Conservation (phyloP, 1,140 invertebrate genomes). For the Panagrolaimus sp. region DNA sequence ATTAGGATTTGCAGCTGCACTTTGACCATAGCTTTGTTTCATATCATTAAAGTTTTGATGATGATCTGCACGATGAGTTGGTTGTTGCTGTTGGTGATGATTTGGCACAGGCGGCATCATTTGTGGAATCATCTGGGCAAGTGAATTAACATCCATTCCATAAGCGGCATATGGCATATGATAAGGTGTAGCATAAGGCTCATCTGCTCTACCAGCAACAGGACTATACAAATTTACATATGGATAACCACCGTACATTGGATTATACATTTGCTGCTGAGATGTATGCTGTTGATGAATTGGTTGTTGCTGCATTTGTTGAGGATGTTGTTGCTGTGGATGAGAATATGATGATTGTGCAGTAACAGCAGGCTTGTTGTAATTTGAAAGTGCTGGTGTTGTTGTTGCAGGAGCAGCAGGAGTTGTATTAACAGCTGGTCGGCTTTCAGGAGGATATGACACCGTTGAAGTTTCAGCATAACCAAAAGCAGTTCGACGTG, state of each 20-base stretch:
- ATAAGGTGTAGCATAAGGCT: not conserved
- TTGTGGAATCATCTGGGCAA: not conserved
- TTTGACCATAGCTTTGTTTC: not conserved
- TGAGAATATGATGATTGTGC: slow-evolving; percentile 2
- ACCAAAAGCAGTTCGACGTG: not conserved
- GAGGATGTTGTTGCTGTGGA: not conserved
- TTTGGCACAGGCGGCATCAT: not conserved
- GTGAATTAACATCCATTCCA: slow-evolving; percentile 4
- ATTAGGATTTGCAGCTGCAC: not conserved
- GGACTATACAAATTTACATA: slow-evolving; percentile 4
- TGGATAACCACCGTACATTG: slow-evolving; percentile 4
- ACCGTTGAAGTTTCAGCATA: slow-evolving; percentile 5
- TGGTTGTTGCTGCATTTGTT: not conserved
- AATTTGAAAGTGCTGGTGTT: too few species aligned
- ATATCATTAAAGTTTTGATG: not conserved
- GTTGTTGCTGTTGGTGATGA: not conserved
- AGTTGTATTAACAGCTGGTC: not conserved
- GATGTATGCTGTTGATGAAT: slow-evolving; percentile 11
- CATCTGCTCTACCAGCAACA: not conserved
- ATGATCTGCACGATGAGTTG: slow-evolving; percentile 2
- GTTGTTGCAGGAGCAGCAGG: not conserved
- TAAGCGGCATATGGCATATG: slow-evolving; percentile 4
- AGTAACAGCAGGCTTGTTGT: not conserved
- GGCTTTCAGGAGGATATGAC: not conserved
- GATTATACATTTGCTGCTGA: slow-evolving; percentile 11